Evolutionary conservation across 2,797 vertebrate species (phyloP).

Genomic region (Geotrypetes seraphini): DNA sequence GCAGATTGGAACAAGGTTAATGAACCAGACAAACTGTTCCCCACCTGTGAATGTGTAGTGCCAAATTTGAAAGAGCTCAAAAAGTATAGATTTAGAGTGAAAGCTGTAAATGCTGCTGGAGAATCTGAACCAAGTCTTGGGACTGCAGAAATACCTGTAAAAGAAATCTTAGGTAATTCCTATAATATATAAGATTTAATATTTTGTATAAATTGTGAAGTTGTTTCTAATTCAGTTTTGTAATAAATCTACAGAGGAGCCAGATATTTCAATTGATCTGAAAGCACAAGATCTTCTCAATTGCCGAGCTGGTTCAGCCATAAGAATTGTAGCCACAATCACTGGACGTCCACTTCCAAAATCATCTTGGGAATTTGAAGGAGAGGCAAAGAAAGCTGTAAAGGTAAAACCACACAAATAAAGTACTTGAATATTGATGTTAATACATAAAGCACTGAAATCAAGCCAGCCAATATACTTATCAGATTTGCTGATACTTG

Average conservation of each 20-base stretch:
- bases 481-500: too few relatives aligned
- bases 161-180: slow-evolving; percentile 80
- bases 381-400: slow-evolving; percentile 78
- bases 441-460: background rate
- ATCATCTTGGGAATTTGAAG: slow-evolving; percentile 89
- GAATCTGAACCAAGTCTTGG: slow-evolving; percentile 90
- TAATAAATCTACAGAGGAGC: slow-evolving; percentile 58
- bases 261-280: slow-evolving; percentile 75
- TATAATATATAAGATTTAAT: background rate
- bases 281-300: slow-evolving; percentile 70
- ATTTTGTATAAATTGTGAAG: too few relatives aligned
- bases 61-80: slow-evolving; percentile 82
- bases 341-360: slow-evolving; percentile 86
- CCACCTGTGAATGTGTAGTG: slow-evolving; percentile 79
- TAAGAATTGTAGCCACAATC: slow-evolving; percentile 82
- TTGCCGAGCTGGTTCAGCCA: slow-evolving; percentile 73
- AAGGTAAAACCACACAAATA: slow-evolving; percentile 53
- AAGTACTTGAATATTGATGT: slow-evolving; percentile 1
- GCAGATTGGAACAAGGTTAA: slow-evolving; percentile 78
- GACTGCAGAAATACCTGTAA: slow-evolving; percentile 76
- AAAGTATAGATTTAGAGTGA: slow-evolving; percentile 87
- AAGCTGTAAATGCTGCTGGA: slow-evolving; percentile 89
- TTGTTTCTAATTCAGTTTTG: background rate
- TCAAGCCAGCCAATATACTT: too few relatives aligned
- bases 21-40: slow-evolving; percentile 72